Evolutionary conservation across 2,888 invertebrate genomes (phyloP).

Genomic region (Nysson spinosus): DNA sequence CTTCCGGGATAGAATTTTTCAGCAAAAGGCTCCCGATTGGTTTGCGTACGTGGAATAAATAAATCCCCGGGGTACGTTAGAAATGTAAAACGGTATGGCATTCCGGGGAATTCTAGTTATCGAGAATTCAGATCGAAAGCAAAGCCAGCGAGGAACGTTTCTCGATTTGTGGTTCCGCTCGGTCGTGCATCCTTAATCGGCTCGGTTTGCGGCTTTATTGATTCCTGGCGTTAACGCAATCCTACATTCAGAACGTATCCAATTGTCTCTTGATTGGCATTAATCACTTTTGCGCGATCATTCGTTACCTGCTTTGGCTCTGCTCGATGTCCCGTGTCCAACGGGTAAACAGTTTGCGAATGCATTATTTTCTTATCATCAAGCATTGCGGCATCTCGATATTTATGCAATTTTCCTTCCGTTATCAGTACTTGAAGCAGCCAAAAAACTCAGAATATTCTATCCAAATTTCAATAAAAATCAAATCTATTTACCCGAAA

Average conservation of each 20-base stretch:
- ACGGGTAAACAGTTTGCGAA: no score
- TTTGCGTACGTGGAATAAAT: background rate
- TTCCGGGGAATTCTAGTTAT: constrained; percentile 28
- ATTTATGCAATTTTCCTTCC: no score
- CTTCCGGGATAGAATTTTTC: no score
- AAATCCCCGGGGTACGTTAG: background rate
- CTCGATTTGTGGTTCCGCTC: constrained; percentile 33
- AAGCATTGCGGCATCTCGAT: no score
- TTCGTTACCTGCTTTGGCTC: background rate
- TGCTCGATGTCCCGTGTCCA: background rate
- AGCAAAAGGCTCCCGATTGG: background rate
- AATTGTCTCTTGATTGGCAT: constrained; percentile 42
- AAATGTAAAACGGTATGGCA: constrained; percentile 20
- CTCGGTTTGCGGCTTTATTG: constrained; percentile 45
- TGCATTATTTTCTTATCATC: no score
- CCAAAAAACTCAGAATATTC: no score
- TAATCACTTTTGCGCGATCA: constrained; percentile 27
- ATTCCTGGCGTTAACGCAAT: constrained; percentile 45
- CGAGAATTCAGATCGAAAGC: constrained; percentile 26
- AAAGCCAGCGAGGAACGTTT: constrained; percentile 20
- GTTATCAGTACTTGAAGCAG: no score
- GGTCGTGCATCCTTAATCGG: constrained; percentile 45
- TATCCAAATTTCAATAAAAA: no score
- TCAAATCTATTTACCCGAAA: no score
- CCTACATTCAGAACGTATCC: constrained; percentile 48